Evolutionary conservation across 2,113 vertebrate genomes (phyloP).

Genomic region (Raja brachyura): DNA sequence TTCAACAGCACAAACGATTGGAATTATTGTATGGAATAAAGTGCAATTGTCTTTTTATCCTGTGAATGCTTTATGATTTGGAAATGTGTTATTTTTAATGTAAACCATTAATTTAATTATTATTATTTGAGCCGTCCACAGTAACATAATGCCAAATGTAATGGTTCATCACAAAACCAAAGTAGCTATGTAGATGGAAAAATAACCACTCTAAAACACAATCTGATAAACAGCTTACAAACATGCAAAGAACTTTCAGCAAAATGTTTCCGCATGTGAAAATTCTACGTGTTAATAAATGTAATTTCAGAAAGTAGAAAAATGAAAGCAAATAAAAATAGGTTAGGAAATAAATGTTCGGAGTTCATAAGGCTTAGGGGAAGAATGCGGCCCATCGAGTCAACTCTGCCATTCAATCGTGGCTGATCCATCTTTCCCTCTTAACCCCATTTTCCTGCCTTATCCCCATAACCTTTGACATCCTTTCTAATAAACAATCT

Average conservation of each 20-base stretch:
- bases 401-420: too few relatives aligned
- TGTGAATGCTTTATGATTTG: neutral
- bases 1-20: neutral
- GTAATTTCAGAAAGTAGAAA: too few relatives aligned
- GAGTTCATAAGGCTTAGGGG: too few relatives aligned
- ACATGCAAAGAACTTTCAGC: neutral
- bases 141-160: neutral
- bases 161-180: neutral
- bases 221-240: neutral
- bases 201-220: neutral
- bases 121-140: neutral
- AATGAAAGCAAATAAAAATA: too few relatives aligned
- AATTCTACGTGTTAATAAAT: neutral
- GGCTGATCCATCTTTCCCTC: too few relatives aligned
- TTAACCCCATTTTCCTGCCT: too few relatives aligned
- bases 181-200: neutral
- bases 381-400: too few relatives aligned
- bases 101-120: neutral
- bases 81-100: too few relatives aligned
- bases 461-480: too few relatives aligned
- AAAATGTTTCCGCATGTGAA: neutral
- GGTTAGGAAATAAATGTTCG: too few relatives aligned
- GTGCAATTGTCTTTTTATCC: neutral
- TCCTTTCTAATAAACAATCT: too few relatives aligned
- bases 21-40: neutral